These are phyloP conservation scores for Siniperca obscura DNA, from an alignment of 2,797 vertebrate species.

Conservation along the genomic window DNA sequence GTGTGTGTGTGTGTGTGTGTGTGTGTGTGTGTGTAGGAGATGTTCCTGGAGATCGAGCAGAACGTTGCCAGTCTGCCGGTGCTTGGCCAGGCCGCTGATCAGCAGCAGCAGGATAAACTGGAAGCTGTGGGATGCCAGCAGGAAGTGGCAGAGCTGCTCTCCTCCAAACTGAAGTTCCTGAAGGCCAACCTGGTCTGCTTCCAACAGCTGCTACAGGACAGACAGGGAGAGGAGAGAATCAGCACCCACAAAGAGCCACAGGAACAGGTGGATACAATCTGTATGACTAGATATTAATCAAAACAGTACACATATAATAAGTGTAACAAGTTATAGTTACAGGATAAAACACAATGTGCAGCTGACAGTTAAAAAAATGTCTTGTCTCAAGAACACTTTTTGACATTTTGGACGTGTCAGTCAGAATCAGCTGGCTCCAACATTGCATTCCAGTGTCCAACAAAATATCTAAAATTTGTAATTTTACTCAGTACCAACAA, in stretches of 20 bases:
- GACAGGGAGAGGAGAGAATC: slow-evolving; percentile 81
- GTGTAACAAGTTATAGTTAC: neutral
- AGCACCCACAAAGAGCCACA: slow-evolving; percentile 2
- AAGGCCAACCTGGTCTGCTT: slow-evolving; percentile 89
- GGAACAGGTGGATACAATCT: slow-evolving; percentile 25
- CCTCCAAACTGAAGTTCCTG: slow-evolving; percentile 88
- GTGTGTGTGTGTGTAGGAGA: slow-evolving; percentile 78
- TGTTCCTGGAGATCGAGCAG: slow-evolving; percentile 91
- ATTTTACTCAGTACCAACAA: neutral
- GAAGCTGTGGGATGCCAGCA: slow-evolving; percentile 46
- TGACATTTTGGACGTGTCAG: too few species aligned
- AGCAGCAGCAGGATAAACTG: slow-evolving; percentile 33
- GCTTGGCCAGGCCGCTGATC: neutral
- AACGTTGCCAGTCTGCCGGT: slow-evolving; percentile 83
- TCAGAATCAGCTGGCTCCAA: too few species aligned
- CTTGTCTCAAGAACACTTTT: too few species aligned
- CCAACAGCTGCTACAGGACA: slow-evolving; percentile 89
- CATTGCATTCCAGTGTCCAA: neutral
- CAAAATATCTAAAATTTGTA: neutral
- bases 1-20: neutral
- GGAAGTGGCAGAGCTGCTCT: slow-evolving; percentile 84
- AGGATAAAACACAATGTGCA: neutral
- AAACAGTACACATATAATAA: neutral
- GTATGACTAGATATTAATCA: fast-evolving
- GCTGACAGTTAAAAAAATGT: neutral